Conservation (phyloP, 2,113 vertebrate genomes). For the Anoura caudifer region DNA sequence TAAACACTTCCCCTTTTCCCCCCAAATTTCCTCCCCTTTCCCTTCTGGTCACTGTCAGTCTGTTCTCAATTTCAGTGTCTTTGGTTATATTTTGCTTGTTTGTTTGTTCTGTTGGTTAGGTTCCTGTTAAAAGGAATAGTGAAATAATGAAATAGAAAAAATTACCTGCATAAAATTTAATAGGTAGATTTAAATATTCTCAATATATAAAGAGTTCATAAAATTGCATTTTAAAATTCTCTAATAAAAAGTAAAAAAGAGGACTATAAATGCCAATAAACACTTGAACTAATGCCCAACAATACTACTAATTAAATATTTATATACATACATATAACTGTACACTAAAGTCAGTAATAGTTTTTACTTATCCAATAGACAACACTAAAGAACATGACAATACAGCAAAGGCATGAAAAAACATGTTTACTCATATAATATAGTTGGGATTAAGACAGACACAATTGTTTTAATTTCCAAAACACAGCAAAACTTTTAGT, state of each 20-base stretch:
- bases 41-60: too few relatives aligned
- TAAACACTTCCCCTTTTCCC: too few relatives aligned
- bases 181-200: background rate
- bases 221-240: background rate
- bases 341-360: background rate
- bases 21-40: too few relatives aligned
- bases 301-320: background rate
- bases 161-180: background rate
- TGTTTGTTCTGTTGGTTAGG: too few relatives aligned
- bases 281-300: background rate
- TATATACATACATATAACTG: background rate
- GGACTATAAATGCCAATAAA: background rate
- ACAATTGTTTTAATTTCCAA: background rate
- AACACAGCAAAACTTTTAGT: background rate
- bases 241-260: background rate
- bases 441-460: background rate
- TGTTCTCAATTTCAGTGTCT: too few relatives aligned
- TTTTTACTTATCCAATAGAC: background rate
- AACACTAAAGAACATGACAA: background rate
- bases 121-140: too few relatives aligned
- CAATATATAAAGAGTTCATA: background rate
- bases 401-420: background rate
- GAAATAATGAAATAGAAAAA: background rate
- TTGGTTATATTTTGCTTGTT: too few relatives aligned
- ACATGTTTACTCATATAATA: background rate